Conservation (phyloP, 2,888 invertebrate genomes). For the Lomographa bimaculata region DNA sequence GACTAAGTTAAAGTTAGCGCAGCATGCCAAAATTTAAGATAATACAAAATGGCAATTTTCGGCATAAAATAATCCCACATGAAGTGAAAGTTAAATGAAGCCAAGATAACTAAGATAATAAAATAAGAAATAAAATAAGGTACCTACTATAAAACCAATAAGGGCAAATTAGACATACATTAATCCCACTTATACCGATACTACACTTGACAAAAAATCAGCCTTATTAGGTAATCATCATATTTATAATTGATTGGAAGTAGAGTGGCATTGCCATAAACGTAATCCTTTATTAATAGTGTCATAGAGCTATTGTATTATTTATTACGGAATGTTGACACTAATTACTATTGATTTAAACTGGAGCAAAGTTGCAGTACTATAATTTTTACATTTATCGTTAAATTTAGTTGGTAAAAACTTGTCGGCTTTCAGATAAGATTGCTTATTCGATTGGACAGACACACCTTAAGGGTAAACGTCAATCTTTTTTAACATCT, state of each 20-base stretch:
- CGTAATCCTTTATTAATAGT: slow-evolving; percentile 25
- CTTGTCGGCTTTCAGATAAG: not conserved
- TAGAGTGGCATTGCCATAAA: slow-evolving; percentile 33
- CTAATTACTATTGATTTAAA: slow-evolving; percentile 32
- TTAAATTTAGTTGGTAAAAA: slow-evolving; percentile 2
- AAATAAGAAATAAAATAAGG: no score
- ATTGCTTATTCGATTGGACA: no score
- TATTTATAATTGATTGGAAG: slow-evolving; percentile 10
- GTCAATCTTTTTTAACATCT: no score
- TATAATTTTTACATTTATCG: slow-evolving; percentile 2
- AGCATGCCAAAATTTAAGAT: no score
- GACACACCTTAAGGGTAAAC: no score
- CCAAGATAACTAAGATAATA: no score
- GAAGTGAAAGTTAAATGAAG: no score
- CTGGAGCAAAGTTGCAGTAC: slow-evolving; percentile 1
- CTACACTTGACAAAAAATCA: not conserved
- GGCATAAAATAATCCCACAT: no score
- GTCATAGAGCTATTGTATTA: not conserved
- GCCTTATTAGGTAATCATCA: slow-evolving; percentile 6
- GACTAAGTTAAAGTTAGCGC: no score
- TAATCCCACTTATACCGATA: slow-evolving; percentile 2
- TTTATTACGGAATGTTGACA: slow-evolving; percentile 25
- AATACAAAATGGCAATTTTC: no score
- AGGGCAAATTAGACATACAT: no score
- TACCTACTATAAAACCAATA: no score